Conservation (phyloP, 2,888 invertebrate species). For the Morpho achilles region DNA sequence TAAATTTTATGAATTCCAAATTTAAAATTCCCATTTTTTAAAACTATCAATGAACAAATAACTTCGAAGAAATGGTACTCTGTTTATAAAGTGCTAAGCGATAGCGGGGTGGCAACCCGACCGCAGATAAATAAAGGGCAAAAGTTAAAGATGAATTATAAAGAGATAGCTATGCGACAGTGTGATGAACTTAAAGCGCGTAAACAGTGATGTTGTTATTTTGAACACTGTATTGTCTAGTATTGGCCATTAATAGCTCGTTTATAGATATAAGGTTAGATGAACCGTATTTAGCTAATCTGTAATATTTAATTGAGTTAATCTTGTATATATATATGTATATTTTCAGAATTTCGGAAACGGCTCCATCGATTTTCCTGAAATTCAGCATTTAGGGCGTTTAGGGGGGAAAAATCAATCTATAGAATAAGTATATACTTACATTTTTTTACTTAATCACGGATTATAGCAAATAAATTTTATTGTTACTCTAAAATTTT, state of each 20-base stretch:
- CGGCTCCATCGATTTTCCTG: too few relatives aligned
- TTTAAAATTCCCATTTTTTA: conserved; percentile 32
- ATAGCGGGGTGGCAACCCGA: conserved; percentile 62
- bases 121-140: conserved; percentile 55
- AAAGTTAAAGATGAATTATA: conserved; percentile 65
- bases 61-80: conserved; percentile 42
- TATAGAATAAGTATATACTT: too few relatives aligned
- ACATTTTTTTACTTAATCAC: too few relatives aligned
- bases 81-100: conserved; percentile 49
- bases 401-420: too few relatives aligned
- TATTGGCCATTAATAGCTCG: conserved; percentile 31
- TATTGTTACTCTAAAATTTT: too few relatives aligned
- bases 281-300: neutral
- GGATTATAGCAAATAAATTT: too few relatives aligned
- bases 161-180: conserved; percentile 59
- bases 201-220: conserved; percentile 47
- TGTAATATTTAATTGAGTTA: too few relatives aligned
- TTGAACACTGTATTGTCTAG: conserved; percentile 32
- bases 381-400: too few relatives aligned
- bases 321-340: too few relatives aligned
- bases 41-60: conserved; percentile 56
- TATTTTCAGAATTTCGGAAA: too few relatives aligned
- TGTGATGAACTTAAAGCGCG: conserved; percentile 60
- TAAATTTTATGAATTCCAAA: too few relatives aligned
- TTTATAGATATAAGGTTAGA: neutral